These are phyloP conservation scores for Halcyon chelicuti DNA, from an alignment of 2,797 vertebrate genomes.

Conservation along the genomic window DNA sequence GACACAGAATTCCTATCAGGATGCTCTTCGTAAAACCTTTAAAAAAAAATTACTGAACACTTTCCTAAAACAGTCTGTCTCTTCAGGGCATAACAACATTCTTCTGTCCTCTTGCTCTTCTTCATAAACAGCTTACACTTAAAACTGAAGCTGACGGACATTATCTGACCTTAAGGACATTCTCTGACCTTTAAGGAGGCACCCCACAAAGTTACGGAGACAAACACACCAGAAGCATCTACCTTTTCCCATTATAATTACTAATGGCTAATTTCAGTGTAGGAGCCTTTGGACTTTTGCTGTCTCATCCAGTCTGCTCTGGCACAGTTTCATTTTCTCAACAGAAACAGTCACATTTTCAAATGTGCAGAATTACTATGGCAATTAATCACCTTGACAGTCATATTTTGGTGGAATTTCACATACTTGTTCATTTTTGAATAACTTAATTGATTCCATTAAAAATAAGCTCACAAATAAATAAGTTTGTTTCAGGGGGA, in stretches of 20 bases:
- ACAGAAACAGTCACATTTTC: neutral
- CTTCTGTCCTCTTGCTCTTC: neutral
- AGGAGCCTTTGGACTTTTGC: neutral
- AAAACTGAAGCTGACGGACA: neutral
- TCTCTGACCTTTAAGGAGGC: neutral
- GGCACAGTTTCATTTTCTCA: neutral
- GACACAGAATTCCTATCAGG: neutral
- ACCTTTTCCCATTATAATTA: neutral
- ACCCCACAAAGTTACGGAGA: neutral
- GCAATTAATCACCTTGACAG: constrained; percentile 33
- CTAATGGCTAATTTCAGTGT: neutral
- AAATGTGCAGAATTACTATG: neutral
- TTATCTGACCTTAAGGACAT: neutral
- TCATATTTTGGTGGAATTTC: constrained; percentile 66
- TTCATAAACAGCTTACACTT: neutral
- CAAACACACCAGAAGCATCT: neutral
- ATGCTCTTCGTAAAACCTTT: neutral
- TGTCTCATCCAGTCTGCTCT: neutral
- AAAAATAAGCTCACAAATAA: constrained; percentile 53
- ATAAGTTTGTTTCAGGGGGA: neutral
- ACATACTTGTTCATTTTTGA: constrained; percentile 54
- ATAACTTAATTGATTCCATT: constrained; percentile 49
- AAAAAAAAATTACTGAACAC: neutral
- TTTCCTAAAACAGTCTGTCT: neutral
- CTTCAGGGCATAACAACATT: neutral